Evolutionary conservation across 2,797 vertebrate genomes (phyloP).

Genomic region (Nyctalus aviator): DNA sequence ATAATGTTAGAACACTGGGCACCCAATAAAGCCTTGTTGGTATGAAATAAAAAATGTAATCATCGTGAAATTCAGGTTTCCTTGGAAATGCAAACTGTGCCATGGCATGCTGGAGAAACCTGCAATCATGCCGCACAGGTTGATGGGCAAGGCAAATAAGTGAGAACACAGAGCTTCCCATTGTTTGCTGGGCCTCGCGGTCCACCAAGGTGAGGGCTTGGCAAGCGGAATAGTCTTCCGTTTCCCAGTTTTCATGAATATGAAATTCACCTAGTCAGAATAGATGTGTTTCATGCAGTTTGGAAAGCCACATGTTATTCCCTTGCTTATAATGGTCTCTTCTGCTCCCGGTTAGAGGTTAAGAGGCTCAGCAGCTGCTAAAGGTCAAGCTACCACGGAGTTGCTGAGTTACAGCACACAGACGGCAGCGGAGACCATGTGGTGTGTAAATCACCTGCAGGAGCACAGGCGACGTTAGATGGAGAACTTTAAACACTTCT

Average conservation of each 20-base stretch:
- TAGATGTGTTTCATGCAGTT: conserved; percentile 10
- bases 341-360: conserved; percentile 16
- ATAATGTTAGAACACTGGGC: not conserved
- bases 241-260: conserved; percentile 55
- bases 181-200: not conserved
- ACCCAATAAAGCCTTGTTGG: not conserved
- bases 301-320: conserved; percentile 64
- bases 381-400: conserved; percentile 62
- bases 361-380: conserved; percentile 58
- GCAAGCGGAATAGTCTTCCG: not conserved
- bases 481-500: not conserved
- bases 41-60: conserved; percentile 30
- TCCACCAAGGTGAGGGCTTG: conserved; percentile 52
- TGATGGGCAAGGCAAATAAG: conserved; percentile 22
- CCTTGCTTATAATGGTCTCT: conserved; percentile 53
- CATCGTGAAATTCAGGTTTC: conserved; percentile 18
- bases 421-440: not conserved
- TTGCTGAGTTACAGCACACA: conserved; percentile 28
- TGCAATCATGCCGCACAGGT: not conserved
- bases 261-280: conserved; percentile 51
- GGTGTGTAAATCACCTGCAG: not conserved
- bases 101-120: not conserved
- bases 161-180: not conserved
- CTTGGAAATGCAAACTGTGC: conserved; percentile 26
- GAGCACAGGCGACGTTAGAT: not conserved